Evolutionary conservation across 2,113 vertebrate species (phyloP), one percentile per base, ranked within the genome.

Genomic region (Potamarius usumacintae): DNA sequence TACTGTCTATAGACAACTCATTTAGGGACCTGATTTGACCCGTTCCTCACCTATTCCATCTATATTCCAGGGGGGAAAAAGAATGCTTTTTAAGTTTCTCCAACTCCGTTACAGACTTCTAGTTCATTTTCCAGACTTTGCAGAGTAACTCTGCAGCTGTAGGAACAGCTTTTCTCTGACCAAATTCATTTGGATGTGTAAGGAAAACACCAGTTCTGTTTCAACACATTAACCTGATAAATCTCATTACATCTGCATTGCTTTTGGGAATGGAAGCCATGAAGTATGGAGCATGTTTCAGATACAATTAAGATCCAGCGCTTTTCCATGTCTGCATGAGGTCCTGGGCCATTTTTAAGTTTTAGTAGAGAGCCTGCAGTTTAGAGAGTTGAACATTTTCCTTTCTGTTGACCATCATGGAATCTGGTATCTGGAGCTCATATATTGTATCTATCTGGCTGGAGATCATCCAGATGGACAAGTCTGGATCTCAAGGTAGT

Each of bases 41-140:
- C 27, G 48, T 84, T 76, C 30, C 65, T 69, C 57, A 3, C 20
- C 83, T 57, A 53, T 25, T 80, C 55, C 53, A 27, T 88, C 42
- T 82, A 76, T 55, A 34, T 25, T 85, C 83, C 77, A 78, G 65
- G 74, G 42, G 42, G 42, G 4, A 4, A 81, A 82, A 62, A 80
- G 52, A 42, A n/a, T 85, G 34, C 71, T 82, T 88, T 87, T 89
- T 78, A 81, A 86, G 81, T 82, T 81, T 81, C 81, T 90, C 80
- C 90, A 89, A 72, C 67, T 71, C 58, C 77, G 55, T 88, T 55
- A 81, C n/a, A 80, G 55, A 34, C 30, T 62, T 62, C 57, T 42
- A 12, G 30, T 14, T 62, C 9, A 62, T 62, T 62, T 82, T 82
- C 57, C 57, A 82, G 57, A 82, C 57, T 82, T 82, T 42, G 52